These are phyloP conservation scores for Callosobruchus maculatus DNA, from an alignment of 2,888 invertebrate genomes.

Conservation along the genomic window DNA sequence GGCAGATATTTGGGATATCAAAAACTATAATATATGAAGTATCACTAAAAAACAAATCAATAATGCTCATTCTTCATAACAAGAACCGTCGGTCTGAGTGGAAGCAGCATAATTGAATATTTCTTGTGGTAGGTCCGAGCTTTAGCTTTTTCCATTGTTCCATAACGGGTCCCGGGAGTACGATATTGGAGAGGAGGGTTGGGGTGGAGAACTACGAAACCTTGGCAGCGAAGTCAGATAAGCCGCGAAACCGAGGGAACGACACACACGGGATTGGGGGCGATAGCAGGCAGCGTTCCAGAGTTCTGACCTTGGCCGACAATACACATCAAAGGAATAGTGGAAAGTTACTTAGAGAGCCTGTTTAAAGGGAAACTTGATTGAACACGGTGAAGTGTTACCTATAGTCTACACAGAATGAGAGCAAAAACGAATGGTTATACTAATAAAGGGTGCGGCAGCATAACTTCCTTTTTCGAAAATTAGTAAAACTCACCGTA, in stretches of 20 bases:
- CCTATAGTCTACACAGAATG: too few species aligned
- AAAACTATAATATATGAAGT: too few species aligned
- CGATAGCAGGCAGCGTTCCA: background rate
- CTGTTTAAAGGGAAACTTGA: too few species aligned
- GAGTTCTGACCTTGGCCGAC: background rate
- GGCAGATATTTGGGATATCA: too few species aligned
- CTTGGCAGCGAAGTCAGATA: background rate
- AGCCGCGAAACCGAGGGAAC: background rate
- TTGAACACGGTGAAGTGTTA: too few species aligned
- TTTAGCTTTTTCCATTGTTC: background rate
- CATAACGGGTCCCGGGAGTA: background rate
- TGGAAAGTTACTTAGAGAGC: background rate
- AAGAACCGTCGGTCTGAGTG: background rate
- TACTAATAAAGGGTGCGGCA: too few species aligned
- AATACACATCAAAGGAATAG: background rate
- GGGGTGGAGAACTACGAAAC: background rate
- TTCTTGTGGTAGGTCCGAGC: background rate
- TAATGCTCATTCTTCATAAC: too few species aligned
- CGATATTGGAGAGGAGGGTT: background rate
- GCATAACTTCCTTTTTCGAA: too few species aligned
- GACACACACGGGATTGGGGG: background rate
- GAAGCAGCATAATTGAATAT: background rate
- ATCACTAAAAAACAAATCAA: too few species aligned
- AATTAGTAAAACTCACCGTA: too few species aligned
- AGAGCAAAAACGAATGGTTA: too few species aligned